Percentiles rank a stretch among this genome's conserved stretches.
Conservation (phyloP, 1,140 invertebrate genomes). For the Saccostrea echinata region DNA sequence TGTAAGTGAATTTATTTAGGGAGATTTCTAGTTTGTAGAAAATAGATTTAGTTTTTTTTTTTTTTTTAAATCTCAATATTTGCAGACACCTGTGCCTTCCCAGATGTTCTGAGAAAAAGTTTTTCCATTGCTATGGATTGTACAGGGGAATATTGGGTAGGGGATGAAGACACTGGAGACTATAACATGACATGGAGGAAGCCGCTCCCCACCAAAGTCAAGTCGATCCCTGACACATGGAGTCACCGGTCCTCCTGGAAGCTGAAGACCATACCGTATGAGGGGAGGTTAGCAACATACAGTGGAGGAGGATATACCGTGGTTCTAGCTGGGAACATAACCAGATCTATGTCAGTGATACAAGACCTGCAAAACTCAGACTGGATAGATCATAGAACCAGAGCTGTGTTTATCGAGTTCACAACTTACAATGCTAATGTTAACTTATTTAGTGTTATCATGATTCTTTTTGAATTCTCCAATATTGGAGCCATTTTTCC, state of each 20-base stretch:
- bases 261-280: conserved; percentile 61
- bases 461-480: conserved; percentile 65
- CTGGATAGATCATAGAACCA: conserved; percentile 81
- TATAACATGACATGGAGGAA: conserved; percentile 58
- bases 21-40: too few species aligned
- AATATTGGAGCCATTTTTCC: conserved; percentile 53
- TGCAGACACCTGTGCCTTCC: conserved; percentile 37
- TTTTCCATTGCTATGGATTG: conserved; percentile 41
- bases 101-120: neutral
- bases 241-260: conserved; percentile 60
- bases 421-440: conserved; percentile 81
- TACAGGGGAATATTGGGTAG: conserved; percentile 53
- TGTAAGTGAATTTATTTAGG: too few species aligned
- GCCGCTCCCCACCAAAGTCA: neutral
- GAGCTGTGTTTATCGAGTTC: conserved; percentile 82
- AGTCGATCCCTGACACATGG: conserved; percentile 46
- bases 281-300: conserved; percentile 58
- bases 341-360: conserved; percentile 40
- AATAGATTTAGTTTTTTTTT: neutral
- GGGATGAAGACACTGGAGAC: conserved; percentile 54
- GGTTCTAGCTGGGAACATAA: conserved; percentile 35
- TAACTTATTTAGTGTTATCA: conserved; percentile 72
- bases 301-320: conserved; percentile 64
- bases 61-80: neutral
- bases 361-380: conserved; percentile 52